Conservation (phyloP, 1,140 invertebrate genomes). For the Popillia japonica region DNA sequence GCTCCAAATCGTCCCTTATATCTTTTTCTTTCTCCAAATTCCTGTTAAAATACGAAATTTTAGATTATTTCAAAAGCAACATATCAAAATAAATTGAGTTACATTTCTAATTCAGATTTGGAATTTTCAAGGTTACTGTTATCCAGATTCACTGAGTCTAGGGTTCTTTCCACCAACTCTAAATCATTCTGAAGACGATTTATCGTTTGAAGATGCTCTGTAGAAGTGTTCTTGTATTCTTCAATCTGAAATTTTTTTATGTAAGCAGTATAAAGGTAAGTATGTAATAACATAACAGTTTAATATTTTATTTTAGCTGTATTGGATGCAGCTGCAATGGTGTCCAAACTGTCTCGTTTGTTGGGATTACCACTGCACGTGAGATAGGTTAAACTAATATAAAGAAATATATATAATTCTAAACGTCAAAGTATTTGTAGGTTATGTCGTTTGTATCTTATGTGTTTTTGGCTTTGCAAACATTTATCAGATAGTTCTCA, state of each 20-base stretch:
- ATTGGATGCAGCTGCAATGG: too few species aligned
- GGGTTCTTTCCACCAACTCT: conserved; percentile 6
- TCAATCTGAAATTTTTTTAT: conserved; percentile 16
- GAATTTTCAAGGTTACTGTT: conserved; percentile 8
- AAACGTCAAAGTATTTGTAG: too few species aligned
- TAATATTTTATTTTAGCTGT: too few species aligned
- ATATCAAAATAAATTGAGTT: not conserved
- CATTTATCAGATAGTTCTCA: too few species aligned
- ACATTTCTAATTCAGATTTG: conserved; percentile 27
- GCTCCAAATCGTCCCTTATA: not conserved
- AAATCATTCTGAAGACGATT: not conserved
- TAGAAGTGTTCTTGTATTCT: not conserved
- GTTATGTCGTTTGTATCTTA: too few species aligned
- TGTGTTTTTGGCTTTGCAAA: too few species aligned
- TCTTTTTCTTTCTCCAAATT: conserved; percentile 29
- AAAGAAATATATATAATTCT: too few species aligned
- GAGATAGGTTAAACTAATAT: too few species aligned
- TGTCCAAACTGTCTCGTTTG: too few species aligned
- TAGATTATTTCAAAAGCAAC: not conserved
- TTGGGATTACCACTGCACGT: too few species aligned
- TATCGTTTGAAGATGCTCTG: not conserved
- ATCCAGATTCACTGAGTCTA: conserved; percentile 3
- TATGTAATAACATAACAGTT: too few species aligned
- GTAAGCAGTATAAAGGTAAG: not conserved
- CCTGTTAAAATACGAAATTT: conserved; percentile 3